Percentiles rank a stretch among this genome's conserved stretches.
Evolutionary conservation across 2,888 invertebrate species (phyloP).

Genomic region (Gordius sp.): DNA sequence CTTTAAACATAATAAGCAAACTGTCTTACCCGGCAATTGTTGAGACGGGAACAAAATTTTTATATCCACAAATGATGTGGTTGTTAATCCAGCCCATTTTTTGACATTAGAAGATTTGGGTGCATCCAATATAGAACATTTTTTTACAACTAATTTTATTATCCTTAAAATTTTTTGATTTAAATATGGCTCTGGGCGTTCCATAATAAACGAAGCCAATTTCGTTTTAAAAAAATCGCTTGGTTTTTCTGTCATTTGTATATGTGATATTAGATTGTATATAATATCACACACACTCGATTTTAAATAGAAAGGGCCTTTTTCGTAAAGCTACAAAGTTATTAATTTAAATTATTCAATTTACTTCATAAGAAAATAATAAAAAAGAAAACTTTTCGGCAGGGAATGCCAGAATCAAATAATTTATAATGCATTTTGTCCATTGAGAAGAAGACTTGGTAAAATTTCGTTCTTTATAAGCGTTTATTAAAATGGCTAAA

Average conservation of each 20-base stretch:
- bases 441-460: slow-evolving; percentile 7
- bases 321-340: background rate
- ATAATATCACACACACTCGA: background rate
- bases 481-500: background rate
- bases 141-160: background rate
- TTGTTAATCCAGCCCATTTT: background rate
- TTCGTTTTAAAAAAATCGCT: background rate
- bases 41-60: background rate
- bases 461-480: background rate
- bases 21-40: background rate
- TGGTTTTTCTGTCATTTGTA: background rate
- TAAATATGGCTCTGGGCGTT: too few species aligned
- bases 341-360: background rate
- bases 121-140: background rate
- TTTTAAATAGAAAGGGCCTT: background rate
- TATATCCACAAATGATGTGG: background rate
- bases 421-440: background rate
- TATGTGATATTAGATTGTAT: slow-evolving; percentile 2
- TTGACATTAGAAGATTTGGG: background rate
- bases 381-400: background rate
- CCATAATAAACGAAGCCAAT: background rate
- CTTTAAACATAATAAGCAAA: too few species aligned
- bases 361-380: slow-evolving; percentile 2
- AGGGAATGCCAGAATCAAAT: background rate
- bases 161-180: too few species aligned